Evolutionary conservation across 2,113 vertebrate species (phyloP).

Genomic region (Labrus mixtus): DNA sequence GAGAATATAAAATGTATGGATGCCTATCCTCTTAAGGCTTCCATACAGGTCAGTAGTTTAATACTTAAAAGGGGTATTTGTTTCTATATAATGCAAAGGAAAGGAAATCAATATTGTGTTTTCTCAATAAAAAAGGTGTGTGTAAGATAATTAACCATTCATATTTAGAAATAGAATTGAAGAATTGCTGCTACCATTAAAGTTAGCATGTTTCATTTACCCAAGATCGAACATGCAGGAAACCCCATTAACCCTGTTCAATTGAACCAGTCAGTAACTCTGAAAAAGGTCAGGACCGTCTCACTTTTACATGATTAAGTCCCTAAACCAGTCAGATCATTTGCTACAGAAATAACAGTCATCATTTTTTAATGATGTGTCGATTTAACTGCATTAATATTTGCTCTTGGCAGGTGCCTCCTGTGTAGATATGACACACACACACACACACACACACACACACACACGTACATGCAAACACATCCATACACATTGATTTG

Average conservation of each 20-base stretch:
- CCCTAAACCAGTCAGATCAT: constrained; percentile 5
- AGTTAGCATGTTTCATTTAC: constrained; percentile 16
- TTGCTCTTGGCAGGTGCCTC: not conserved
- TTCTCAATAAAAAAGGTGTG: not conserved
- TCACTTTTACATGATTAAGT: constrained; percentile 31
- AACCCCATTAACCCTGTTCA: constrained; percentile 52
- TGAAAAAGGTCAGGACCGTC: constrained; percentile 28
- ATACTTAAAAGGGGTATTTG: too few species aligned
- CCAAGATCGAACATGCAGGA: constrained; percentile 12
- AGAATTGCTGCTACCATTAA: not conserved
- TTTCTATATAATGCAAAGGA: too few species aligned
- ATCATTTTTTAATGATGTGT: not conserved
- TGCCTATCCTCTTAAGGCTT: too few species aligned
- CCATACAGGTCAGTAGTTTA: too few species aligned
- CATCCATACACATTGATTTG: not conserved
- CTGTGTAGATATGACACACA: not conserved
- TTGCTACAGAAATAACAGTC: not conserved
- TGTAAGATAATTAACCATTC: not conserved
- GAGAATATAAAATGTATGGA: too few species aligned
- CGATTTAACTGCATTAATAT: not conserved
- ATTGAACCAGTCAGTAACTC: constrained; percentile 29
- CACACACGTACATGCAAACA: not conserved
- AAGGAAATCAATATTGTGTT: not conserved
- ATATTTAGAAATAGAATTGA: not conserved
- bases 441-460: too few species aligned